Percentiles rank a stretch among this genome's conserved stretches.
Conservation (phyloP, 2,113 vertebrate species). For the Acanthisitta chloris region DNA sequence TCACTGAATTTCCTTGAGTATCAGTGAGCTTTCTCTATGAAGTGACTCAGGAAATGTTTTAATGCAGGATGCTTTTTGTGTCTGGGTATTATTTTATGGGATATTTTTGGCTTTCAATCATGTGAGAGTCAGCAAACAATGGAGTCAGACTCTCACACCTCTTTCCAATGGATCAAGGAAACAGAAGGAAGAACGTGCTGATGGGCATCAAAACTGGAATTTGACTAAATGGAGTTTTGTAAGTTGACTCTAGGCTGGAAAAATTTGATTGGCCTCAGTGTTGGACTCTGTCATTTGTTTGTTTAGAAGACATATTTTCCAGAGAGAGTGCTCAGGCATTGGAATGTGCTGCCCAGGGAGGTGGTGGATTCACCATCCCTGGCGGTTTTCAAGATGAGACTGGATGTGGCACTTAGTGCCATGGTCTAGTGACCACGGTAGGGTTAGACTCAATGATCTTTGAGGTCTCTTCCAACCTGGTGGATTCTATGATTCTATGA, state of each 20-base stretch:
- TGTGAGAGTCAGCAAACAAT: background rate
- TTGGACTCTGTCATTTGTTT: background rate
- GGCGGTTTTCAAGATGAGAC: no score
- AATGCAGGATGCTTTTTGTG: background rate
- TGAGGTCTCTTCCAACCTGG: no score
- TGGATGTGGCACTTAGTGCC: no score
- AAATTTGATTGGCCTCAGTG: background rate
- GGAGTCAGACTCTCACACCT: background rate
- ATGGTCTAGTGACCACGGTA: no score
- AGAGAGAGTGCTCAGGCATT: no score
- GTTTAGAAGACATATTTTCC: no score
- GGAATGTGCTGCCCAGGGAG: no score
- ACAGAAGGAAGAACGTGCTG: background rate
- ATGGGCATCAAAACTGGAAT: background rate
- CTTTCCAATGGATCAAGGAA: background rate
- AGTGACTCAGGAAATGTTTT: background rate
- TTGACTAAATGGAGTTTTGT: background rate
- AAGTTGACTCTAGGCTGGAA: background rate
- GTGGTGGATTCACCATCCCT: no score
- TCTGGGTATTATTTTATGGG: background rate
- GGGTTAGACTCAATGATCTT: no score
- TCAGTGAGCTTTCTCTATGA: background rate
- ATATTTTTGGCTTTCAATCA: background rate
- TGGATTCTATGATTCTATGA: no score
- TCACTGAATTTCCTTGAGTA: background rate